Percentiles rank a stretch among this genome's conserved stretches.
Evolutionary conservation across 2,888 invertebrate genomes (phyloP).

Genomic region (Platycheirus albimanus): DNA sequence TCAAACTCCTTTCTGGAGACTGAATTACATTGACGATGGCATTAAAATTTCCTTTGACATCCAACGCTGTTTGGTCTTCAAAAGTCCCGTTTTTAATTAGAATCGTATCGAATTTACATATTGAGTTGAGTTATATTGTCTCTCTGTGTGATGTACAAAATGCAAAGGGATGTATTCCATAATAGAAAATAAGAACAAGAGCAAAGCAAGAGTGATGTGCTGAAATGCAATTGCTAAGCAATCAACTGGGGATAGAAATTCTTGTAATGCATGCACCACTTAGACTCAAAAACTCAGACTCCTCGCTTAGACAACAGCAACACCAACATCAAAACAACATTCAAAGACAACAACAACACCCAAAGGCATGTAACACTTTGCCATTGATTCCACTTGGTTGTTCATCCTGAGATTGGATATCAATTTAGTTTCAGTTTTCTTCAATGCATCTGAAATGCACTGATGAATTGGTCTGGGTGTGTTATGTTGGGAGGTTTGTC

Average conservation of each 20-base stretch:
- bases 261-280: slow-evolving; percentile 65
- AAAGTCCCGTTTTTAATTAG: slow-evolving; percentile 65
- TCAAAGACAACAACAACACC: slow-evolving; percentile 46
- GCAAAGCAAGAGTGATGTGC: slow-evolving; percentile 7
- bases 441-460: slow-evolving; percentile 62
- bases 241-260: slow-evolving; percentile 55
- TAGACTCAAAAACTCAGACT: slow-evolving; percentile 15
- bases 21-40: slow-evolving; percentile 32
- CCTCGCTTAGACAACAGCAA: neutral
- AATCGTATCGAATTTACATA: slow-evolving; percentile 66
- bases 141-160: neutral
- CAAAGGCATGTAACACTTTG: slow-evolving; percentile 68
- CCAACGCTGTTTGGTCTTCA: slow-evolving; percentile 34
- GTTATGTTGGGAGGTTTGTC: neutral
- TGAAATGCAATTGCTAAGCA: slow-evolving; percentile 65
- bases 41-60: slow-evolving; percentile 53
- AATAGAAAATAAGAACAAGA: neutral
- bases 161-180: neutral
- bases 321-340: slow-evolving; percentile 23
- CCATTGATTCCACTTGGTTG: slow-evolving; percentile 51
- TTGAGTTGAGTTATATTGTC: slow-evolving; percentile 60
- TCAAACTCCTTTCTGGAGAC: neutral
- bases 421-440: slow-evolving; percentile 66
- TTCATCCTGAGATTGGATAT: slow-evolving; percentile 70
- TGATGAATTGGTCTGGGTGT: slow-evolving; percentile 52